Evolutionary conservation across 1,140 invertebrate genomes (phyloP).

Genomic region (Pomacea maculata): DNA sequence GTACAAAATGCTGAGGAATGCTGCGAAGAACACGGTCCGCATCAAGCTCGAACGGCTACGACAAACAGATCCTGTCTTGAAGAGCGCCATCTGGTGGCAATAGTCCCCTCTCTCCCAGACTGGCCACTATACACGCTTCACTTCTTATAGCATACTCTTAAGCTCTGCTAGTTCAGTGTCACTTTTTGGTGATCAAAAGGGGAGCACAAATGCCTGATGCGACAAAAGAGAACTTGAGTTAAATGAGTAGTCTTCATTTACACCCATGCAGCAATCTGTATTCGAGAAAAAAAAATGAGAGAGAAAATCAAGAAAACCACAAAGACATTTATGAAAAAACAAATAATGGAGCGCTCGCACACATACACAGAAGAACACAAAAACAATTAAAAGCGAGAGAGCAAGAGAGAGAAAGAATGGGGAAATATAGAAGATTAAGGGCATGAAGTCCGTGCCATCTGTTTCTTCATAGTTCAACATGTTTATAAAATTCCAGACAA

Average conservation of each 20-base stretch:
- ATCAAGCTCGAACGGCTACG: too few relatives aligned
- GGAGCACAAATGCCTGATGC: too few relatives aligned
- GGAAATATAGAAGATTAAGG: background rate
- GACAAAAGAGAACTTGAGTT: too few relatives aligned
- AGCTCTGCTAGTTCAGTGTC: too few relatives aligned
- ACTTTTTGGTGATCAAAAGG: too few relatives aligned
- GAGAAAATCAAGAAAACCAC: background rate
- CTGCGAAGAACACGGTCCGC: background rate
- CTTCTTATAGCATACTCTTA: too few relatives aligned
- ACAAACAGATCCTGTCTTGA: too few relatives aligned
- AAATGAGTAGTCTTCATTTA: background rate
- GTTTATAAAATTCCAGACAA: too few relatives aligned
- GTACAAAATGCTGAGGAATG: background rate
- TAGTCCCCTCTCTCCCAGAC: background rate
- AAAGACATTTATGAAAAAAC: background rate
- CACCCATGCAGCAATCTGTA: slow-evolving; percentile 3
- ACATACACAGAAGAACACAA: background rate
- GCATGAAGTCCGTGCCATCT: background rate
- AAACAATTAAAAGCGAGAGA: slow-evolving; percentile 2
- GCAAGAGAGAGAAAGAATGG: background rate
- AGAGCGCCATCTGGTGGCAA: background rate
- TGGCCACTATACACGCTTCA: too few relatives aligned
- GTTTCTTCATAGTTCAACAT: background rate
- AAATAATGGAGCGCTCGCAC: background rate
- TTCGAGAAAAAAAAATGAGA: background rate